Conservation (phyloP, 2,113 vertebrate genomes). For the Eupsittula cactorum region DNA sequence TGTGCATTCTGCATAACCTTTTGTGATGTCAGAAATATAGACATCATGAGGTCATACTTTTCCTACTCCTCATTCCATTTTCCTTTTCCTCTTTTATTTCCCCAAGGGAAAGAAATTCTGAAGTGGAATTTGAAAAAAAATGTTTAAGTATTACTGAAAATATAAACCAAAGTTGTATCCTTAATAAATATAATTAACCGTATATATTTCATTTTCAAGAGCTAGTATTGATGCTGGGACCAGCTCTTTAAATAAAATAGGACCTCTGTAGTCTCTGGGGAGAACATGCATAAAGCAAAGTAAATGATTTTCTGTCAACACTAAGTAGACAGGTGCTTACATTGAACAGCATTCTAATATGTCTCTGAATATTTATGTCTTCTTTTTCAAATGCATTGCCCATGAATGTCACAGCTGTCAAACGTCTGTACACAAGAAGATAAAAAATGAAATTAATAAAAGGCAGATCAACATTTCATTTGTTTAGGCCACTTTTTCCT, state of each 20-base stretch:
- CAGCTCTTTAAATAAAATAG: conserved; percentile 89
- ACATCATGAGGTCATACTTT: neutral
- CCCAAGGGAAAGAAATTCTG: conserved; percentile 43
- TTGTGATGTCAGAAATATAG: conserved; percentile 9
- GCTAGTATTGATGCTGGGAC: conserved; percentile 72
- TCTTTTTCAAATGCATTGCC: conserved; percentile 89
- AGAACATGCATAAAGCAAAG: conserved; percentile 89
- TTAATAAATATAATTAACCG: conserved; percentile 80
- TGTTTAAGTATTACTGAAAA: conserved; percentile 73
- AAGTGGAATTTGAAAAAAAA: conserved; percentile 70
- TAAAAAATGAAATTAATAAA: conserved; percentile 96
- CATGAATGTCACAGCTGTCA: conserved; percentile 97
- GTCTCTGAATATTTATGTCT: conserved; percentile 98
- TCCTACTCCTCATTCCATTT: neutral
- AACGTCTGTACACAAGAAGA: conserved; percentile 83
- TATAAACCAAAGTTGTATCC: conserved; percentile 75
- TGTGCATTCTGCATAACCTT: neutral
- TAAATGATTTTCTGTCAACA: conserved; percentile 94
- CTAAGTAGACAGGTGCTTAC: conserved; percentile 98
- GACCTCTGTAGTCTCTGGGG: conserved; percentile 87
- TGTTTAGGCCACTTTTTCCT: conserved; percentile 78
- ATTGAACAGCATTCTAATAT: conserved; percentile 96
- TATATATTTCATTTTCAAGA: conserved; percentile 75
- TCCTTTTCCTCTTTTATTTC: neutral
- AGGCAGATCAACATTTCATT: conserved; percentile 87